Base-by-base conservation (phyloP, 1,140 invertebrate genomes). In the Papilio machaon region DNA sequence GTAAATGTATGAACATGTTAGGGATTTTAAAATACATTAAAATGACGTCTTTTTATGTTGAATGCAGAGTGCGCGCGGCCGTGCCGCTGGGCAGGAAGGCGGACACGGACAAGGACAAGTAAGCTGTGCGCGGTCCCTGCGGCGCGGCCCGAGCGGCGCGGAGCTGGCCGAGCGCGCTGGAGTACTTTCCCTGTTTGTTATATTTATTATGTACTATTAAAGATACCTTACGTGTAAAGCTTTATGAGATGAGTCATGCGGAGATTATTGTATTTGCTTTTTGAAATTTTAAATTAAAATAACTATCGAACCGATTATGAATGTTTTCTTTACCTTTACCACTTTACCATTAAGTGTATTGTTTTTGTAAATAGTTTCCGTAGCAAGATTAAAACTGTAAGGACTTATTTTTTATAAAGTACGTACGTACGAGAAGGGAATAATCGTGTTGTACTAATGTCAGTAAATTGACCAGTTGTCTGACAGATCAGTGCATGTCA, bases 81-180 rank as follows among this genome's bases (percentile, higher is more conserved):
- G 96, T 99, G 91, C 98, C 98, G 81, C 96, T 99, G 94, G 97
- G 97, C 85, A 98, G 98, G 95, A 98, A 98, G 95, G 96, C 96
- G 85, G 97, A 97, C 87, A 96, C 96, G 87, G 95, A 96, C 85
- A 97, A 97, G 95, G 97, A 98, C 94, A 97, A 98, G 96, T 98
- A 98, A 96, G 95, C 82, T 52, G 85, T 52, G 82, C 74, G 82
- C 79, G 82, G 58, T 30, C 23, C 81, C 52, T 79, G n/a, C 74
- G 81, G 73, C 64, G 80, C 82, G 52, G 52, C 17, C 77, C 38
- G 79, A 49, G 79, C 70, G 73, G 67, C 7, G 30, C 67, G 77
- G 19, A 73, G 80, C 80, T 74, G 64, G 60, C 64, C 11, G 54
- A 38, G 49, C 78, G 46, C 88, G 84, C 83, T 81, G 85, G 85